These are phyloP conservation scores for Notiomystis cincta DNA, from an alignment of 2,113 vertebrate species.

Conservation along the genomic window DNA sequence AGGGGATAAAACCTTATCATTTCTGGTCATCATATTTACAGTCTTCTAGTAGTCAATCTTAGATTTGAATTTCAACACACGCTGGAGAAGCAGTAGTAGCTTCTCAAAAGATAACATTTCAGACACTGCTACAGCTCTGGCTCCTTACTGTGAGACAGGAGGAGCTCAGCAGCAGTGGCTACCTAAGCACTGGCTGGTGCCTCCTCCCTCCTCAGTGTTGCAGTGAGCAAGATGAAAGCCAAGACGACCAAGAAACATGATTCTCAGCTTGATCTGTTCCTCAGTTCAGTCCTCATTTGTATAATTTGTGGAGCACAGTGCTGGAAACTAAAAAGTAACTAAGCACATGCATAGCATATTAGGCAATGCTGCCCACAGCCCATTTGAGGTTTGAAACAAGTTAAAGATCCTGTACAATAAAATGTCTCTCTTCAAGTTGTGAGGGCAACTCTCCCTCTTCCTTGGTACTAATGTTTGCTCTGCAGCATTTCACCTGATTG, in stretches of 20 bases:
- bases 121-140: neutral
- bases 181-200: neutral
- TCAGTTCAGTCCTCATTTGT: neutral
- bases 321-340: neutral
- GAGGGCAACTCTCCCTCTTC: neutral
- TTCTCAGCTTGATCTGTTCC: neutral
- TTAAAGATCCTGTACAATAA: neutral
- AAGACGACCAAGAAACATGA: neutral
- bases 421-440: neutral
- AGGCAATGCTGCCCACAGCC: neutral
- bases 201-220: neutral
- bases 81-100: neutral
- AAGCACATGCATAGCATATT: rapidly evolving
- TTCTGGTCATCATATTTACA: neutral
- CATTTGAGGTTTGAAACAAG: neutral
- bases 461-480: neutral
- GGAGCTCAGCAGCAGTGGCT: neutral
- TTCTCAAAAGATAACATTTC: neutral
- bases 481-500: neutral
- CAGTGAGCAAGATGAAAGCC: neutral
- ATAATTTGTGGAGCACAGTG: neutral
- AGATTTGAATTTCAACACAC: neutral
- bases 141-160: neutral
- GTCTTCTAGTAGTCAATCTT: neutral
- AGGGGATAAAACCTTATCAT: neutral